Evolutionary conservation across 37 sponge, comb jelly and placozoan species (phyloP), one percentile per base, ranked within the genome.

Genomic region (Geodia barretti): DNA sequence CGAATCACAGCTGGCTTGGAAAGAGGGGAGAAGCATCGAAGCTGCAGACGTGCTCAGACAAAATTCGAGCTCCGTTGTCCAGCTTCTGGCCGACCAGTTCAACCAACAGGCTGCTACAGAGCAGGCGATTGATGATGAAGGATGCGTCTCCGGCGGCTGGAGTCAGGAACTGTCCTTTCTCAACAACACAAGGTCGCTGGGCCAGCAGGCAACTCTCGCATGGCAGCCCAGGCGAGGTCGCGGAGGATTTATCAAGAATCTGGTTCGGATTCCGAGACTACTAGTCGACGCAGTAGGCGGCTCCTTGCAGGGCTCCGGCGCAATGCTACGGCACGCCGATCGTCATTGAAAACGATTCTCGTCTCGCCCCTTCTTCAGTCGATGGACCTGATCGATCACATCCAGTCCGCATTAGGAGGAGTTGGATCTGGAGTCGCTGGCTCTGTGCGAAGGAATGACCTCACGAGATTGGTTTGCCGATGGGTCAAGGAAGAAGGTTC

Each of bases 401-500:
- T 76, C 2, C 71, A 79, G 38, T 23, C 54, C 90, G 47, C 75
- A 81, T 32, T 65, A 70, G 64, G 95, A 94, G 61, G 79, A 71
- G 63, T 80, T 94, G 79, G 95, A 94, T 35, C 71, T 94, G 2
- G 88, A 94, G 9, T 63, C 88, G 67, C 74, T 94, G 26, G 31
- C 72, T 24, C 47, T 94, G 63, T 94, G 95, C 76, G 43, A 41
- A 25, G 95, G 39, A 36, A 66, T 1, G 95, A 94, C 47, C 72
- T 94, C 62, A 77, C 61, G 68, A 84, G n/a, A 81, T 91, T 31
- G 88, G 88, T 25, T 75, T 94, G 29, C 65, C 91, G 0, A 70
- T 90, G 1, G 95, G 95, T 0, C 95, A 88, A 39, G 39, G 76
- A 20, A 87, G 84, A 62, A 94, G 90, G 82, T 84, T 94, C 24